phyloP scores from a whole-genome alignment of 2,797 vertebrate genomes.

The Myripristis jacobus region DNA sequence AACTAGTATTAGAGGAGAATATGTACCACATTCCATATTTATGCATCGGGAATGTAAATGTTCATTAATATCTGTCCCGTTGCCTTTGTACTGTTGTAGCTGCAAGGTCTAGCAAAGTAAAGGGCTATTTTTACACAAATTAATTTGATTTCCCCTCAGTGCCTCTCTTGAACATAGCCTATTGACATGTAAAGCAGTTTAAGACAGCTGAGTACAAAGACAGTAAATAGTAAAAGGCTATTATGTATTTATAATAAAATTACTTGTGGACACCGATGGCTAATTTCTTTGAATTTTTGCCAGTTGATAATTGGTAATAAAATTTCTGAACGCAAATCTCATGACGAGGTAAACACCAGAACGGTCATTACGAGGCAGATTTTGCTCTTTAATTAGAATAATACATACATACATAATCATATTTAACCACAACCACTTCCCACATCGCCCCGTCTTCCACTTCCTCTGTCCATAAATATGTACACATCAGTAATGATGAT shows the following conservation, averaged over 20 bases:
- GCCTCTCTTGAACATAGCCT: slow-evolving; percentile 23
- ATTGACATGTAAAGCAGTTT: slow-evolving; percentile 28
- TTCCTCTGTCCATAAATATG: slow-evolving; percentile 65
- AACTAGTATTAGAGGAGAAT: slow-evolving; percentile 21
- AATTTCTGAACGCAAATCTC: neutral
- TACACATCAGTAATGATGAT: slow-evolving; percentile 58
- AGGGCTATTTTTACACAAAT: slow-evolving; percentile 72
- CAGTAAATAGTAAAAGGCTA: neutral
- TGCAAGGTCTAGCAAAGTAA: slow-evolving; percentile 30
- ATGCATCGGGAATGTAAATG: slow-evolving; percentile 7
- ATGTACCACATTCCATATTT: slow-evolving; percentile 10
- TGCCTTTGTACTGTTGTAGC: slow-evolving; percentile 45
- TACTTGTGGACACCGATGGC: slow-evolving; percentile 37
- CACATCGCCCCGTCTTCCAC: neutral
- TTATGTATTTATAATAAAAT: slow-evolving; percentile 79
- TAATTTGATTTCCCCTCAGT: slow-evolving; percentile 13
- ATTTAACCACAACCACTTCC: slow-evolving; percentile 20
- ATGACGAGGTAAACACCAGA: neutral
- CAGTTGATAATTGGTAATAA: neutral
- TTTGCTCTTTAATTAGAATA: slow-evolving; percentile 71
- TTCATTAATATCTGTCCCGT: slow-evolving; percentile 23
- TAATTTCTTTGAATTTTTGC: slow-evolving; percentile 1
- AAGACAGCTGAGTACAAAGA: slow-evolving; percentile 41
- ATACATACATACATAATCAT: slow-evolving; percentile 49
- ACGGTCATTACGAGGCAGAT: slow-evolving; percentile 26